phyloP scores from a whole-genome alignment of 2,797 vertebrate species.

The Otolemur crassicaudatus region DNA sequence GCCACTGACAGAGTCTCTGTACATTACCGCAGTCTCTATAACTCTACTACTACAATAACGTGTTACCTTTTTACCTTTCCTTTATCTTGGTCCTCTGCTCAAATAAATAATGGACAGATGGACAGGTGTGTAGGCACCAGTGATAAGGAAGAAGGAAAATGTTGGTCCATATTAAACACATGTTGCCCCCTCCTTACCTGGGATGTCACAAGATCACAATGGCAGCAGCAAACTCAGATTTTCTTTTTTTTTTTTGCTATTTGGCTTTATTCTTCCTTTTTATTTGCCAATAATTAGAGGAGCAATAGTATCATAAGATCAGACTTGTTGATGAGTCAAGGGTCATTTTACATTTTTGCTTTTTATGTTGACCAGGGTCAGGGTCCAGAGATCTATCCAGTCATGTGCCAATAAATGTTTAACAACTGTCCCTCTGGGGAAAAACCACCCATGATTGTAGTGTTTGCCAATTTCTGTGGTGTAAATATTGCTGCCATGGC shows the following conservation, averaged over 20 bases:
- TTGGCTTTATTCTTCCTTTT: neutral
- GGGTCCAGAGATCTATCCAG: neutral
- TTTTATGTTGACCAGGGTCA: neutral
- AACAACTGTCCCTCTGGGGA: neutral
- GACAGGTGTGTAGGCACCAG: neutral
- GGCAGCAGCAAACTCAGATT: neutral
- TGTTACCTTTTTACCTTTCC: neutral
- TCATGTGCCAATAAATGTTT: neutral
- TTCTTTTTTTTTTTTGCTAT: neutral
- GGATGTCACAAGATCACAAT: neutral
- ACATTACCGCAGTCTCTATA: neutral
- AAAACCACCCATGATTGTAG: neutral
- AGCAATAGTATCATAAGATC: neutral
- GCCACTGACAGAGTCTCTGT: neutral
- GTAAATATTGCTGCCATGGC: neutral
- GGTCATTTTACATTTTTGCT: slow-evolving; percentile 25
- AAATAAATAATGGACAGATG: slow-evolving; percentile 31
- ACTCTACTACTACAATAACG: neutral
- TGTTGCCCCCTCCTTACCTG: neutral
- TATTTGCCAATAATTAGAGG: slow-evolving; percentile 11
- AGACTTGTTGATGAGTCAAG: neutral
- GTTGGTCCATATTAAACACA: neutral
- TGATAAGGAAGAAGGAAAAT: slow-evolving; percentile 4
- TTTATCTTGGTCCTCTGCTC: slow-evolving; percentile 31
- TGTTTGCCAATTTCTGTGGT: neutral